phyloP scores from a whole-genome alignment of 2,888 invertebrate genomes.

The Onchidella celtica region DNA sequence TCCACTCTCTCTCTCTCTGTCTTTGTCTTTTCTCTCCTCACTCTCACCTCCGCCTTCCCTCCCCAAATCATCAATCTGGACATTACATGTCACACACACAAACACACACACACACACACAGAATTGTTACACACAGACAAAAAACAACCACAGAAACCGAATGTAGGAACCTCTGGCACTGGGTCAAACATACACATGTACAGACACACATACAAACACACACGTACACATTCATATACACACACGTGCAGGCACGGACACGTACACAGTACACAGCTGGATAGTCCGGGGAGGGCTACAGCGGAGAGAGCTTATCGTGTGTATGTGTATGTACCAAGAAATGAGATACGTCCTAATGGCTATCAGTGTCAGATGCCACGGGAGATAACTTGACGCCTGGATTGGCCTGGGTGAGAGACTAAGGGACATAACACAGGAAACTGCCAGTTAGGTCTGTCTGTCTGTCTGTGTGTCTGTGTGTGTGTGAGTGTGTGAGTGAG shows the following conservation, averaged over 20 bases:
- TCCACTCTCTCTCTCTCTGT: too few species aligned
- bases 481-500: not conserved
- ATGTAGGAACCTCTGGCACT: too few species aligned
- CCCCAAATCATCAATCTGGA: constrained; percentile 9
- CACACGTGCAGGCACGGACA: constrained; percentile 27
- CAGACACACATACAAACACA: not conserved
- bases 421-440: too few species aligned
- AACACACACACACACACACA: not conserved
- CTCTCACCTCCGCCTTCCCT: constrained; percentile 1
- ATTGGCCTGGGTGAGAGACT: too few species aligned
- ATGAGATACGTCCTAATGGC: too few species aligned
- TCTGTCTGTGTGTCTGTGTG: too few species aligned
- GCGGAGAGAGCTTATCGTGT: too few species aligned
- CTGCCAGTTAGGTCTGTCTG: too few species aligned
- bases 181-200: not conserved
- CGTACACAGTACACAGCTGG: not conserved
- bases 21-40: too few species aligned
- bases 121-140: not conserved
- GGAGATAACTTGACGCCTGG: too few species aligned
- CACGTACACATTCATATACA: not conserved
- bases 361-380: not conserved
- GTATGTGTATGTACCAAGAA: too few species aligned
- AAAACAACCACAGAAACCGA: not conserved
- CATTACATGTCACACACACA: constrained; percentile 16
- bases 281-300: too few species aligned